Conservation (phyloP, 23 tunicate genomes). For the Clavelina lepadiformis region DNA sequence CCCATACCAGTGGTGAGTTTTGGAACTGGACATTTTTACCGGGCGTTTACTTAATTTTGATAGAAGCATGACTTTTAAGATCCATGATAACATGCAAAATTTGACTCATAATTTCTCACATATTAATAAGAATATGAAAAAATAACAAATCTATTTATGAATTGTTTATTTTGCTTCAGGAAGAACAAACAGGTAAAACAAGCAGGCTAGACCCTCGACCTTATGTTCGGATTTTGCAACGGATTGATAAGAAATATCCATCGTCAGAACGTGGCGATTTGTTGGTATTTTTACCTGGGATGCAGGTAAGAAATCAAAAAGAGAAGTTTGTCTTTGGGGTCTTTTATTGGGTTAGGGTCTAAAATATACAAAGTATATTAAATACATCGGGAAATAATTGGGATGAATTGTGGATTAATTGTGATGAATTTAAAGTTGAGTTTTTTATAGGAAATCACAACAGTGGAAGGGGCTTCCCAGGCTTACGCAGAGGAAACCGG, state of each 20-base stretch:
- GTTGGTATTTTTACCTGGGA: conserved; percentile 91
- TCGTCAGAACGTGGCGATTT: conserved; percentile 91
- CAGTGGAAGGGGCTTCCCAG: conserved; percentile 77
- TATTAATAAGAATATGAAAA: too few species aligned
- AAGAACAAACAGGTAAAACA: conserved; percentile 49
- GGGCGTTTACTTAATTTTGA: not conserved
- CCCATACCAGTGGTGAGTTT: conserved; percentile 68
- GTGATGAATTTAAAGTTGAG: not conserved
- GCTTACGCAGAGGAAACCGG: conserved; percentile 79
- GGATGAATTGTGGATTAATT: not conserved
- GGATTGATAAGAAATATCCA: conserved; percentile 90
- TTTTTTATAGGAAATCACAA: conserved; percentile 58
- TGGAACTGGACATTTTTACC: not conserved
- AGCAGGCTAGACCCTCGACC: conserved; percentile 79
- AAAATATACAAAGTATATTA: too few species aligned
- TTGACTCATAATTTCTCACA: not conserved
- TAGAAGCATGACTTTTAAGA: not conserved
- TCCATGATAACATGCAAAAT: not conserved
- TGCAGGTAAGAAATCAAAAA: conserved; percentile 46
- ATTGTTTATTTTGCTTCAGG: conserved; percentile 10
- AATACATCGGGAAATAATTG: not conserved
- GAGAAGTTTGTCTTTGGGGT: not conserved
- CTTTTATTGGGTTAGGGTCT: too few species aligned
- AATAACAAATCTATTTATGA: not conserved
- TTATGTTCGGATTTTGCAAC: conserved; percentile 76